phyloP scores from a whole-genome alignment of 2,113 vertebrate genomes.

The Oenanthe melanoleuca region DNA sequence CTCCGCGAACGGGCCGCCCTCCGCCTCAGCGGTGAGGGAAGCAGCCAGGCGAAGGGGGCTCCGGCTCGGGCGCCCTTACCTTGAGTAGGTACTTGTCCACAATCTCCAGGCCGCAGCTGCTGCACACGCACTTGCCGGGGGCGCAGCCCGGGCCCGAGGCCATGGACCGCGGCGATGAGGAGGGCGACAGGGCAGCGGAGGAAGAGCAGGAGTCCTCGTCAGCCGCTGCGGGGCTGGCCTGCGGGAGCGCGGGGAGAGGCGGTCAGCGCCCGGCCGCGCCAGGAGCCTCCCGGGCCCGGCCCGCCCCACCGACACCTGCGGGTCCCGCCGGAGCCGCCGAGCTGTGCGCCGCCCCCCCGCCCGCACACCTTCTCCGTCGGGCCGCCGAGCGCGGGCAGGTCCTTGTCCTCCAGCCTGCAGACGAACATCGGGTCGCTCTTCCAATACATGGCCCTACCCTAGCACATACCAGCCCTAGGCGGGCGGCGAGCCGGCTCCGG shows the following conservation, averaged over 20 bases:
- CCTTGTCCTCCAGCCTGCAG: constrained; percentile 77
- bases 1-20: neutral
- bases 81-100: constrained; percentile 97
- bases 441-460: constrained; percentile 87
- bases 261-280: neutral
- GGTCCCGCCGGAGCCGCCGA: neutral
- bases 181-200: constrained; percentile 80
- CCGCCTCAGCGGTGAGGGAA: no score
- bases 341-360: neutral
- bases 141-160: constrained; percentile 80
- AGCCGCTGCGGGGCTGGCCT: constrained; percentile 81
- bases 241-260: neutral
- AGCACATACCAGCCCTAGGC: constrained; percentile 67
- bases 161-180: constrained; percentile 88
- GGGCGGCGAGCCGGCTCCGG: neutral
- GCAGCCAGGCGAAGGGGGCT: neutral
- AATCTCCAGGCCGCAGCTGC: constrained; percentile 90
- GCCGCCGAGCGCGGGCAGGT: constrained; percentile 72
- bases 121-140: constrained; percentile 84
- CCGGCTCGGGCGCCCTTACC: constrained; percentile 65
- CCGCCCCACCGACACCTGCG: neutral
- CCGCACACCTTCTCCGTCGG: constrained; percentile 82
- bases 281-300: neutral
- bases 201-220: constrained; percentile 85
- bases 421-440: constrained; percentile 86